Conservation (phyloP, 2,113 vertebrate species). For the Syngnathus scovelli region DNA sequence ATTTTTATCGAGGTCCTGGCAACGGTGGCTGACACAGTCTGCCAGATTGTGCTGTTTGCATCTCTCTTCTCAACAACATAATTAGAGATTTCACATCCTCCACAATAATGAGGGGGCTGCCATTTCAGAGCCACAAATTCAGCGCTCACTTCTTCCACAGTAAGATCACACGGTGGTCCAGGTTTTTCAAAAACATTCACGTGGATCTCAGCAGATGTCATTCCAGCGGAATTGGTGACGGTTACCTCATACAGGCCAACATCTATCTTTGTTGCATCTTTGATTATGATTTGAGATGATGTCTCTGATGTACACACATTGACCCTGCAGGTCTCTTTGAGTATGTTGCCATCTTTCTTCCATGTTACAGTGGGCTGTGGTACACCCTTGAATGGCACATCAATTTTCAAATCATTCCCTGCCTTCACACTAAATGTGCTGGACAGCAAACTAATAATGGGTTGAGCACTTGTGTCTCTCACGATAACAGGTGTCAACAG, state of each 20-base stretch:
- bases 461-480: conserved; percentile 83
- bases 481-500: conserved; percentile 82
- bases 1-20: conserved; percentile 94
- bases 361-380: conserved; percentile 80
- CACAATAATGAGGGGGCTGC: conserved; percentile 88
- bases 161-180: conserved; percentile 81
- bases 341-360: conserved; percentile 85
- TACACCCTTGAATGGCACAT: conserved; percentile 85
- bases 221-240: conserved; percentile 80
- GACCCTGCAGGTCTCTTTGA: conserved; percentile 91
- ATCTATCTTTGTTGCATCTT: conserved; percentile 85
- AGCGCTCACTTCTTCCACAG: conserved; percentile 86
- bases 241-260: conserved; percentile 85
- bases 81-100: conserved; percentile 93
- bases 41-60: conserved; percentile 86
- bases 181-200: conserved; percentile 92
- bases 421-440: conserved; percentile 87
- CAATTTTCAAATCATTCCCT: conserved; percentile 90
- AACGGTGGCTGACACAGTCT: conserved; percentile 88
- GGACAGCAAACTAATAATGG: conserved; percentile 83
- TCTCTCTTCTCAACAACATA: conserved; percentile 95
- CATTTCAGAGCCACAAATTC: conserved; percentile 87
- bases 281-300: conserved; percentile 80
- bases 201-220: conserved; percentile 75
- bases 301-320: conserved; percentile 83